Percentiles rank a stretch among this genome's conserved stretches.
phyloP scores from a whole-genome alignment of 2,888 invertebrate genomes.

The Spodoptera littoralis region DNA sequence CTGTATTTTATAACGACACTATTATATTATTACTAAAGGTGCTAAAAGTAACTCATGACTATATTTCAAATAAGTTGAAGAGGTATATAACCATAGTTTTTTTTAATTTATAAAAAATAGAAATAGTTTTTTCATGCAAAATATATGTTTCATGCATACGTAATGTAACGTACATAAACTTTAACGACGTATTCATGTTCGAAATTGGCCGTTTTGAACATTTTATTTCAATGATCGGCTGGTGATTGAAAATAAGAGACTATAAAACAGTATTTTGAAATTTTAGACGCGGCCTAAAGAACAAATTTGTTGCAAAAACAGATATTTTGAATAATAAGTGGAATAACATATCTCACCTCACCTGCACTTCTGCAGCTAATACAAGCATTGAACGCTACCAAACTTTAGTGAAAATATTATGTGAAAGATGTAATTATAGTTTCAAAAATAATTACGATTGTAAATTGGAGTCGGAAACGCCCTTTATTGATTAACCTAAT shows the following conservation, averaged over 20 bases:
- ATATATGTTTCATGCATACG: constrained; percentile 30
- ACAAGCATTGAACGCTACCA: too few species aligned
- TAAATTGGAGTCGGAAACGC: constrained; percentile 24
- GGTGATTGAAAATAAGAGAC: constrained; percentile 31
- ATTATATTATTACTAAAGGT: constrained; percentile 35
- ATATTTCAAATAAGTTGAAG: constrained; percentile 2
- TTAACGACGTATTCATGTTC: constrained; percentile 72
- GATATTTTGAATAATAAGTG: neutral
- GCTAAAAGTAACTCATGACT: constrained; percentile 18
- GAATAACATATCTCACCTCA: too few species aligned
- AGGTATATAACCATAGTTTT: neutral
- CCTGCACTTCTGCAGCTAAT: too few species aligned
- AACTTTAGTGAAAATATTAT: too few species aligned
- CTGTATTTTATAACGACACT: constrained; percentile 56
- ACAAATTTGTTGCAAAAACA: neutral
- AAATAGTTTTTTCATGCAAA: constrained; percentile 36
- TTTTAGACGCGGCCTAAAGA: neutral
- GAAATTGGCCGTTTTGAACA: constrained; percentile 60
- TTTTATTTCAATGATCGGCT: constrained; percentile 52
- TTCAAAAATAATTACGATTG: constrained; percentile 6
- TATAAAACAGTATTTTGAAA: neutral
- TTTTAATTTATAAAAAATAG: constrained; percentile 9
- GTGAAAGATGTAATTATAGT: neutral
- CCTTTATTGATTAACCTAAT: constrained; percentile 5
- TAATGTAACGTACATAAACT: constrained; percentile 64